These are phyloP conservation scores for Pholis gunnellus DNA, from an alignment of 2,113 vertebrate genomes.

Conservation along the genomic window DNA sequence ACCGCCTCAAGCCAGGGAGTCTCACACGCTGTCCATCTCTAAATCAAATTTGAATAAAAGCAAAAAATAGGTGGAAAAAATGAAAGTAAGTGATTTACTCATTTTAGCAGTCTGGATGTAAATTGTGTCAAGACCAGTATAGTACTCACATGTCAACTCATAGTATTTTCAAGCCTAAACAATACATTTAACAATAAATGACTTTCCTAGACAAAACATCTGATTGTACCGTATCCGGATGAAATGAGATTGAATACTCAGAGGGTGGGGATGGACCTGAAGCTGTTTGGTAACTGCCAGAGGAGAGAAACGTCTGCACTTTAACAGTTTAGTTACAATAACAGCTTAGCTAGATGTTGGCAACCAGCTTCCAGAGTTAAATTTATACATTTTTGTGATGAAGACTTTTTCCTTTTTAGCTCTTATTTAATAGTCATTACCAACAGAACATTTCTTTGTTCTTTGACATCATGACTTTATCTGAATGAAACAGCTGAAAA, in stretches of 20 bases:
- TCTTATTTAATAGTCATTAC: background rate
- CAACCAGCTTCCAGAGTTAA: background rate
- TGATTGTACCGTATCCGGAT: background rate
- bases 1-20: background rate
- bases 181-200: background rate
- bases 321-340: background rate
- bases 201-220: background rate
- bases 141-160: background rate
- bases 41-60: background rate
- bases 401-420: background rate
- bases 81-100: too few species aligned
- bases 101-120: too few species aligned
- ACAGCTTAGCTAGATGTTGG: background rate
- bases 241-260: background rate
- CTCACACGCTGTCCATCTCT: background rate
- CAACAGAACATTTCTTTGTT: background rate
- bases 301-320: conserved; percentile 1
- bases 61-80: too few species aligned
- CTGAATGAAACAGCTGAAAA: background rate
- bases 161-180: background rate
- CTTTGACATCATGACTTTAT: background rate
- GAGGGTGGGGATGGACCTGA: background rate
- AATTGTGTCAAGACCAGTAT: background rate
- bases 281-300: background rate
- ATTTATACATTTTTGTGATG: background rate